These are phyloP conservation scores for Grus americana DNA, from an alignment of 2,113 vertebrate genomes.

Conservation along the genomic window DNA sequence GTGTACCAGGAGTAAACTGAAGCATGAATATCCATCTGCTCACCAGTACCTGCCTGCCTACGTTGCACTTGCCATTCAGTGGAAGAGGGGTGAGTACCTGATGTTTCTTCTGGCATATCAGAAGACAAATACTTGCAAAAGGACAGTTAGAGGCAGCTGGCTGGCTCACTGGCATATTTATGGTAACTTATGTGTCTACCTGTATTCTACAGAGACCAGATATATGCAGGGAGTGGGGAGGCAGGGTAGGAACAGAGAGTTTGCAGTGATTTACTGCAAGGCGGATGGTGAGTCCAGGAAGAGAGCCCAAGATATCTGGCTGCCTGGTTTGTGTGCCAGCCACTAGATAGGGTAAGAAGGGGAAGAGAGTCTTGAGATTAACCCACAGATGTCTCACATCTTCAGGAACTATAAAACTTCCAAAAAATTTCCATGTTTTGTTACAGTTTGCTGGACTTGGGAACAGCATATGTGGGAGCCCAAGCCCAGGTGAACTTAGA, in stretches of 20 bases:
- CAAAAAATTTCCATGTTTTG: not conserved
- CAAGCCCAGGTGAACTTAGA: slow-evolving; percentile 31
- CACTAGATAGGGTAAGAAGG: not conserved
- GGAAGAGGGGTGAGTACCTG: not conserved
- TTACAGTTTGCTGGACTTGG: not conserved
- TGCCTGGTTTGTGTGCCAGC: not conserved
- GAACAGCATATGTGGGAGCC: not conserved
- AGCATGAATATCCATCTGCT: not conserved
- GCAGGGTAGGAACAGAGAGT: not conserved
- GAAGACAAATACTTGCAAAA: not conserved
- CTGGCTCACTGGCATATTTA: not conserved
- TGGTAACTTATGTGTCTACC: not conserved
- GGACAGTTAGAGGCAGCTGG: not conserved
- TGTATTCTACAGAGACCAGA: not conserved
- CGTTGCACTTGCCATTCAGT: accelerated
- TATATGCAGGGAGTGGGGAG: not conserved
- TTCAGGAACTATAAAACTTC: not conserved
- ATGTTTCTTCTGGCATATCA: not conserved
- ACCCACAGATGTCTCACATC: not conserved
- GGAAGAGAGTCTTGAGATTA: not conserved
- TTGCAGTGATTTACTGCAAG: not conserved
- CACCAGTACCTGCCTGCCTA: not conserved
- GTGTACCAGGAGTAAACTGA: not conserved
- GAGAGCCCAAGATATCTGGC: not conserved
- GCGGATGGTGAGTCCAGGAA: not conserved